phyloP scores from a whole-genome alignment of 2,797 vertebrate genomes.

The Sphenopsis melanotis region DNA sequence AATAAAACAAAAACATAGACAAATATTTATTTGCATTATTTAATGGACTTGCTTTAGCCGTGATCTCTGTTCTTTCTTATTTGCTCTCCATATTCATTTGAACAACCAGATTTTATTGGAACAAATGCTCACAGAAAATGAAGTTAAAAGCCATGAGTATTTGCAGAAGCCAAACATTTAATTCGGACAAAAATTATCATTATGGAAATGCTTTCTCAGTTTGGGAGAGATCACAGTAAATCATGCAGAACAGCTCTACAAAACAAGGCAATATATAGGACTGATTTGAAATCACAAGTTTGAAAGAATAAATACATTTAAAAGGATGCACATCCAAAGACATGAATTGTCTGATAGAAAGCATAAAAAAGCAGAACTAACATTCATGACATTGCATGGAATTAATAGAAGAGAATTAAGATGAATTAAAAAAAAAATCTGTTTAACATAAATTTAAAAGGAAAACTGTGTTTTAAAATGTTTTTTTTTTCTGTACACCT shows the following conservation, averaged over 20 bases:
- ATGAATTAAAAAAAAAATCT: not conserved
- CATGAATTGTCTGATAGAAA: not conserved
- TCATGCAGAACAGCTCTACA: not conserved
- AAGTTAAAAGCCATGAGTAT: not conserved
- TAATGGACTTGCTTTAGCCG: not conserved
- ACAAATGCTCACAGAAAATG: not conserved
- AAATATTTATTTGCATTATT: slow-evolving; percentile 11
- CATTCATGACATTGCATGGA: not conserved
- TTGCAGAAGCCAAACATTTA: not conserved
- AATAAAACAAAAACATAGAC: not conserved
- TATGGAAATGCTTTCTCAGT: not conserved
- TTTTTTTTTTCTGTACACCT: not conserved
- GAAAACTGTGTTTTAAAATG: not conserved
- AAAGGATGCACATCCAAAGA: not conserved
- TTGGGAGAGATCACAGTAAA: not conserved
- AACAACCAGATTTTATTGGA: not conserved
- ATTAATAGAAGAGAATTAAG: not conserved
- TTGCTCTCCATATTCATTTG: not conserved
- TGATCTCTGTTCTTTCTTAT: not conserved
- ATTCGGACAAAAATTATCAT: not conserved
- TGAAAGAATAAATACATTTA: not conserved
- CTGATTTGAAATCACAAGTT: not conserved
- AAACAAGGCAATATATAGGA: not conserved
- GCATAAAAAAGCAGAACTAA: not conserved
- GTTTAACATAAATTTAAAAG: not conserved